Percentiles rank a stretch among this genome's conserved stretches.
Evolutionary conservation across 2,888 invertebrate species (phyloP).

Genomic region (Drosophila emarginata): DNA sequence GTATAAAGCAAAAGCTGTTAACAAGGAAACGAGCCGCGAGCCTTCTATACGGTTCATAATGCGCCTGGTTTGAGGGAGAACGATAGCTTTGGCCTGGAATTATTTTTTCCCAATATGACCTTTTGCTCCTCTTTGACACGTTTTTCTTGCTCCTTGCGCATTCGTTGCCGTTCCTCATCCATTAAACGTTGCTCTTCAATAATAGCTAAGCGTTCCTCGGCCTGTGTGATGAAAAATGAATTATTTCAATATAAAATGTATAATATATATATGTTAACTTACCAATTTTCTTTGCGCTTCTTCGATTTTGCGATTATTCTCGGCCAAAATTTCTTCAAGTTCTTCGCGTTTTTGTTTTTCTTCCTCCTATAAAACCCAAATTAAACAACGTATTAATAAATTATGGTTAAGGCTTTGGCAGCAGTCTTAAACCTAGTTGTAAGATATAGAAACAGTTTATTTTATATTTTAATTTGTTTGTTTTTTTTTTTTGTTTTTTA

Average conservation of each 20-base stretch:
- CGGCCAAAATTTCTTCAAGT: slow-evolving; percentile 97
- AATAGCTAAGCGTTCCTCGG: slow-evolving; percentile 97
- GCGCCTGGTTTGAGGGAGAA: slow-evolving; percentile 92
- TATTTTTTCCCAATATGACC: slow-evolving; percentile 98
- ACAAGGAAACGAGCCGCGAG: slow-evolving; percentile 39
- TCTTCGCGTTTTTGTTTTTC: slow-evolving; percentile 97
- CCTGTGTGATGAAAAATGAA: slow-evolving; percentile 84
- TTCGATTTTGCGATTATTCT: slow-evolving; percentile 98
- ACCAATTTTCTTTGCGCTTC: slow-evolving; percentile 98
- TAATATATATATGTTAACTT: slow-evolving; percentile 74
- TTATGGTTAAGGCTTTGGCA: slow-evolving; percentile 10
- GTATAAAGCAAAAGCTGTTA: slow-evolving; percentile 57
- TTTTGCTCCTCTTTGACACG: slow-evolving; percentile 97
- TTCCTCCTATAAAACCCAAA: slow-evolving; percentile 93
- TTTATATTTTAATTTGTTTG: slow-evolving; percentile 24
- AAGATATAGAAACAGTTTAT: slow-evolving; percentile 53
- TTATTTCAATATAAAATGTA: not conserved
- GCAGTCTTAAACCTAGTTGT: slow-evolving; percentile 50
- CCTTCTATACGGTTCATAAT: slow-evolving; percentile 84
- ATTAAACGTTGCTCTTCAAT: slow-evolving; percentile 98
- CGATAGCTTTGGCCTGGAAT: slow-evolving; percentile 96
- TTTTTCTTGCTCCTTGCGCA: slow-evolving; percentile 96
- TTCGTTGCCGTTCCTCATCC: slow-evolving; percentile 96
- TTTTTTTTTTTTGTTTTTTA: slow-evolving; percentile 1
- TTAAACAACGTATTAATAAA: slow-evolving; percentile 61